A percentile compares a stretch with the other conserved stretches of the same genome.
Conservation (phyloP, 2,797 vertebrate genomes). For the Perodicticus potto region DNA sequence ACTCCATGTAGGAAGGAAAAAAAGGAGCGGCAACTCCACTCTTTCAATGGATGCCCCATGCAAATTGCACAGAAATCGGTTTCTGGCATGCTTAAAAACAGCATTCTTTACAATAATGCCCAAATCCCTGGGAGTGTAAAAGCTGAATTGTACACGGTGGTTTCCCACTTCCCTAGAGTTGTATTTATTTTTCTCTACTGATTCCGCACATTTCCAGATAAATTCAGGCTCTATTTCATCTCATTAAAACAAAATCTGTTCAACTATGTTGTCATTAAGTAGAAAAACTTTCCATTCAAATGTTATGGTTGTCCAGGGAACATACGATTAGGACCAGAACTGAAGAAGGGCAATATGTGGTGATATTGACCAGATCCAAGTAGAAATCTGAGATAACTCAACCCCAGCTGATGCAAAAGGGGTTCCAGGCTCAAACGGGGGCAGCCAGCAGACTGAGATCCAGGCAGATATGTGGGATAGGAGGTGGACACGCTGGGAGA, state of each 20-base stretch:
- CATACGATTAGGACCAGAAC: slow-evolving; percentile 57
- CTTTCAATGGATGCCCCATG: neutral
- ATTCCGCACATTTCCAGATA: slow-evolving; percentile 77
- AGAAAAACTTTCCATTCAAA: slow-evolving; percentile 81
- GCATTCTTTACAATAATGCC: neutral
- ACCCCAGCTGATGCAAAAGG: neutral
- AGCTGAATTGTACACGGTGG: neutral
- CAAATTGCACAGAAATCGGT: neutral
- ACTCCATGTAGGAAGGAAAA: neutral
- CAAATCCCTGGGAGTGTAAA: neutral
- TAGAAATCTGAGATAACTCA: neutral
- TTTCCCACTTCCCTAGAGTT: slow-evolving; percentile 53
- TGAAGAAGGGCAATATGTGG: slow-evolving; percentile 46
- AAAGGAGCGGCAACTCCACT: neutral
- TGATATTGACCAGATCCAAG: neutral
- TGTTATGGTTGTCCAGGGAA: slow-evolving; percentile 77
- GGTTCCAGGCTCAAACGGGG: fast-evolving
- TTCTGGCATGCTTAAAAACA: neutral
- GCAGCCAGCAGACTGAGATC: neutral
- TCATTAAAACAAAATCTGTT: slow-evolving; percentile 85
- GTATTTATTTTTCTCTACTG: slow-evolving; percentile 32
- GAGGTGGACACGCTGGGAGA: neutral
- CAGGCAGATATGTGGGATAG: neutral
- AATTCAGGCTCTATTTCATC: slow-evolving; percentile 80
- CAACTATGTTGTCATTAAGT: slow-evolving; percentile 79